Conservation (phyloP, 2,113 vertebrate genomes). For the Hoplias malabaricus region DNA sequence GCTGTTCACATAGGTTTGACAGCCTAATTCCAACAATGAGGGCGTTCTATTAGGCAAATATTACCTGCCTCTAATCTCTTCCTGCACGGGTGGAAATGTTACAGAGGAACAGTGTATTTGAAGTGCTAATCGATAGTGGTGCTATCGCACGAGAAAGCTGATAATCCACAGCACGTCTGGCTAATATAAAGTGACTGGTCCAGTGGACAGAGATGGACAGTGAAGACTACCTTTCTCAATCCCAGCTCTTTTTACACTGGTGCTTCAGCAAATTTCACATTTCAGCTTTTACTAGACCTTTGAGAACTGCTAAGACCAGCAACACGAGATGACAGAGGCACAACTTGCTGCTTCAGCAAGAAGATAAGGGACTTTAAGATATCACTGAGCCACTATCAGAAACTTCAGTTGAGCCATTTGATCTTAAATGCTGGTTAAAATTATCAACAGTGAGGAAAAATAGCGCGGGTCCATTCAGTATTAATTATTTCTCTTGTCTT, state of each 20-base stretch:
- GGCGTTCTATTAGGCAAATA: constrained; percentile 3
- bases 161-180: background rate
- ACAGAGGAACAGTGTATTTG: constrained; percentile 4
- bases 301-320: background rate
- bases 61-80: constrained; percentile 25
- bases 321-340: background rate
- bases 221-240: constrained; percentile 3
- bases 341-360: background rate
- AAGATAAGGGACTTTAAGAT: background rate
- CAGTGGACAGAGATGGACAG: constrained; percentile 21
- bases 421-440: background rate
- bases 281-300: background rate
- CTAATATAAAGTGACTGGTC: background rate
- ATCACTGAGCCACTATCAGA: background rate
- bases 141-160: constrained; percentile 6
- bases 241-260: background rate
- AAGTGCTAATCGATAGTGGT: background rate
- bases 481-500: background rate
- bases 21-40: constrained; percentile 12
- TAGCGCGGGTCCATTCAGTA: background rate
- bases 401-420: background rate
- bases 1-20: constrained; percentile 17
- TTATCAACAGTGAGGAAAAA: background rate
- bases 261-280: constrained; percentile 5
- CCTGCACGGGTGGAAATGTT: constrained; percentile 1